Evolutionary conservation across 2,888 invertebrate species (phyloP).

Genomic region (Abrostola tripartita): DNA sequence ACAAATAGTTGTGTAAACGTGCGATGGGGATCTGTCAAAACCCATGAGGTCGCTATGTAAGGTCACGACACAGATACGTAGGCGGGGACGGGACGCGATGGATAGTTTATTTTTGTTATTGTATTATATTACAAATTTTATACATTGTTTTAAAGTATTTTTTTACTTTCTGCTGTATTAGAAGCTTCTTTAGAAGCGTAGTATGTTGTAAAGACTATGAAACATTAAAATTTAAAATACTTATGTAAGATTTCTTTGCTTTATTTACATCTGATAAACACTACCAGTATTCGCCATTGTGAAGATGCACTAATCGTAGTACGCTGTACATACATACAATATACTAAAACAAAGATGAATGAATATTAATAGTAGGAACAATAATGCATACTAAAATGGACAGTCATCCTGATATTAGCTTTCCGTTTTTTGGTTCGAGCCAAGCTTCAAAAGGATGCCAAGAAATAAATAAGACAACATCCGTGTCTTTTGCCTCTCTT

Average conservation of each 20-base stretch:
- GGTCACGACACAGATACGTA: constrained; percentile 37
- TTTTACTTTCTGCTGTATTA: constrained; percentile 19
- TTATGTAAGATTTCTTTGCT: no score
- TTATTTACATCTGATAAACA: no score
- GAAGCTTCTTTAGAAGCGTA: constrained; percentile 1
- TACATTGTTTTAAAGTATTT: constrained; percentile 32
- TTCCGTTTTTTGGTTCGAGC: not conserved
- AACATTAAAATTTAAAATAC: not conserved
- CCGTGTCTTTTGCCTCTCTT: constrained; percentile 3
- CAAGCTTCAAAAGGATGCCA: not conserved
- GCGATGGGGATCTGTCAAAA: constrained; percentile 38
- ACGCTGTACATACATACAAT: no score
- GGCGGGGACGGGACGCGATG: constrained; percentile 39
- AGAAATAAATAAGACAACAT: not conserved
- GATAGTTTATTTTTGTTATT: constrained; percentile 41
- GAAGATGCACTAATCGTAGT: no score
- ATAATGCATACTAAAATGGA: no score
- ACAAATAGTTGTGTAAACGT: constrained; percentile 15
- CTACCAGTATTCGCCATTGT: no score
- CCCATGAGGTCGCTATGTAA: constrained; percentile 31
- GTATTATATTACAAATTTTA: constrained; percentile 19
- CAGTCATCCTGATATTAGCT: not conserved
- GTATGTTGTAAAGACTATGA: not conserved
- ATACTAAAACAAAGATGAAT: no score
- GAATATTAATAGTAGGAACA: no score